Base-by-base conservation (phyloP, 1,140 invertebrate species). In the Eriocheir sinensis region DNA sequence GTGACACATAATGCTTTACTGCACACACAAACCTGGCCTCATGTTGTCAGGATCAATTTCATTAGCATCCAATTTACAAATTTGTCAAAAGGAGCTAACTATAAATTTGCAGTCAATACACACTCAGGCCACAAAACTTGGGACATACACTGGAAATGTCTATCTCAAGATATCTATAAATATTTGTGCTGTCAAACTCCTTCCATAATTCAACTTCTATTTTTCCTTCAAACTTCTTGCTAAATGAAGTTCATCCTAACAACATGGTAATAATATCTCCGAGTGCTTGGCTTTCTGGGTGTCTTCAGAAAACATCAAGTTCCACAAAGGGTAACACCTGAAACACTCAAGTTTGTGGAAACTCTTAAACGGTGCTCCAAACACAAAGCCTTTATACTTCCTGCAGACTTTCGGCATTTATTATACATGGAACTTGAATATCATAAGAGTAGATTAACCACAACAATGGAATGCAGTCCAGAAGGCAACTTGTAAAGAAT, bases 401-500 rank as follows among this genome's bases (percentile, higher is more conserved):
- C 89, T 91, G n/a, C 60, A 91, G 83, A 94, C 80, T 91, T 94
- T 91, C 91, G 89, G 93, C 88, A 86, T 94, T 91, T 85, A 80
- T 91, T 85, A 81, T 83, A 88, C 83, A 90, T 53, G 38, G 53
- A 89, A 93, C 80, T 81, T 94, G 41, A 94, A 91, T 91, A 83
- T 72, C 21, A 72, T 72, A 91, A 80, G 93, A 91, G 41, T 86
- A 94, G 93, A 94, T 85, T 86, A 91, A 94, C 89, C 79, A 94
- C 93, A 94, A 94, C 93, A 94, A 91, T 94, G 93, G 93, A 94
- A 89, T 94, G 93, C 89, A 94, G 89, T 94, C 89, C 93, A 94
- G 93, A 94, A 94, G 93, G 93, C 93, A 94, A 94, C 93, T 94
- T 91, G 93, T 94, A 94, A 90, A 94, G 89, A 91, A 94, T 94